Evolutionary conservation across 92 coral and sea anemone genomes (phyloP).

Genomic region (Porites cylindrica): DNA sequence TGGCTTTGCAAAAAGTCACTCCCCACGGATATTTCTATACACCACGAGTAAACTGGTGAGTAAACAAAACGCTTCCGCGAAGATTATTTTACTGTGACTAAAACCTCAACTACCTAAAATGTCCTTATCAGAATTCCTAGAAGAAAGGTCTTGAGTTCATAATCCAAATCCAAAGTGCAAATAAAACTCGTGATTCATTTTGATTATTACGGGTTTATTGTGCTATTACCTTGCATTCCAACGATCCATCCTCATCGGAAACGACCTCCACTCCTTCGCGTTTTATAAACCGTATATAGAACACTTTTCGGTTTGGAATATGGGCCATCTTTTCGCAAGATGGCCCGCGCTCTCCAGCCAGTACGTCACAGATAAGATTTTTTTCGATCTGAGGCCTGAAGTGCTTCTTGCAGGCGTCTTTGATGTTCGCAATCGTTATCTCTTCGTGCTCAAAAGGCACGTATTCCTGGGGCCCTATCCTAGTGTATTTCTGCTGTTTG

Average conservation of each 20-base stretch:
- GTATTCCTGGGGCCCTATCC: conserved; percentile 58
- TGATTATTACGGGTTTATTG: too few species aligned
- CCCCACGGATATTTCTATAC: neutral
- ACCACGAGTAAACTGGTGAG: too few species aligned
- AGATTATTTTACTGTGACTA: too few species aligned
- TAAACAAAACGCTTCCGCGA: too few species aligned
- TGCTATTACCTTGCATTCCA: conserved; percentile 5
- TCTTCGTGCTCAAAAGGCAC: conserved; percentile 61
- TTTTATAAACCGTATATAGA: conserved; percentile 38
- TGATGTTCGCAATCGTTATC: conserved; percentile 43
- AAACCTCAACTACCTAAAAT: too few species aligned
- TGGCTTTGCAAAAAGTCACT: neutral
- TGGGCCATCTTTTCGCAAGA: conserved; percentile 52
- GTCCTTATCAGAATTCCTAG: too few species aligned
- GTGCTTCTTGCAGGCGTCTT: conserved; percentile 52
- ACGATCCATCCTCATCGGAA: conserved; percentile 11
- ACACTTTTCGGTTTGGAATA: conserved; percentile 40
- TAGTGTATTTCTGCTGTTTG: conserved; percentile 61
- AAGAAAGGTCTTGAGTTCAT: neutral
- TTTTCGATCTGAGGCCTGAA: conserved; percentile 51
- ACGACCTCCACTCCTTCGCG: conserved; percentile 13
- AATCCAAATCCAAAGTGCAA: neutral
- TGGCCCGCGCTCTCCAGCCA: conserved; percentile 65
- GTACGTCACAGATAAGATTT: conserved; percentile 56
- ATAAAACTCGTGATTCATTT: neutral